These are phyloP conservation scores for Scartelaos histophorus DNA, from an alignment of 2,113 vertebrate genomes.

Conservation along the genomic window DNA sequence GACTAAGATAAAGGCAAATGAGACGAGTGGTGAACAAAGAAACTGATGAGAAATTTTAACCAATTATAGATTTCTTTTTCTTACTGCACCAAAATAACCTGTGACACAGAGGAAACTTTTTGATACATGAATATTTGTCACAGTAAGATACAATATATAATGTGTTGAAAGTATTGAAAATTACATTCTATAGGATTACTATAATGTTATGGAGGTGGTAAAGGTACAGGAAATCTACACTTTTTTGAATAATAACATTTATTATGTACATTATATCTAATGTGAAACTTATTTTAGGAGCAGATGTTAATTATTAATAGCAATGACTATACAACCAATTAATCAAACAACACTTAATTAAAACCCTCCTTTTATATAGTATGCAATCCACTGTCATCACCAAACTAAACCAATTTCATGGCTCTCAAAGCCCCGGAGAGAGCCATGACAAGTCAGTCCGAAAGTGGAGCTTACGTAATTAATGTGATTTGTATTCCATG, in stretches of 20 bases:
- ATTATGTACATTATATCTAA: no score
- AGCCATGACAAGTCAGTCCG: conserved; percentile 60
- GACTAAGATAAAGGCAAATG: conserved; percentile 47
- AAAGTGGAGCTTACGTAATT: conserved; percentile 62
- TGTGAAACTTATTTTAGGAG: no score
- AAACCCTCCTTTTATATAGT: conserved; percentile 37
- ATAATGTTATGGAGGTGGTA: no score
- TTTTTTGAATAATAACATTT: background rate
- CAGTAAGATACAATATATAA: background rate
- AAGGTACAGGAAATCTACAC: no score
- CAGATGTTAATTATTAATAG: background rate
- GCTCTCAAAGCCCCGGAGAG: conserved; percentile 63
- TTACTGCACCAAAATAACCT: conserved; percentile 22
- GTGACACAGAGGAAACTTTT: conserved; percentile 13
- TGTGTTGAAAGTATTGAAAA: no score
- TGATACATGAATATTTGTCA: conserved; percentile 20
- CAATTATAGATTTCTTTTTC: conserved; percentile 17
- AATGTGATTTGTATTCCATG: conserved; percentile 64
- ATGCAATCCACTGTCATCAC: conserved; percentile 57
- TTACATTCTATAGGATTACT: no score
- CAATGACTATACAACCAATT: background rate
- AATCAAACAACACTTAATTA: conserved; percentile 33
- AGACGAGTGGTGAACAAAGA: conserved; percentile 22
- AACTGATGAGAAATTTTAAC: conserved; percentile 36
- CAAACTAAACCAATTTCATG: conserved; percentile 72